Percentiles rank a stretch among this genome's conserved stretches.
These are phyloP conservation scores for Caenorhabditis latens DNA, from an alignment of 1,140 invertebrate species.

Conservation along the genomic window DNA sequence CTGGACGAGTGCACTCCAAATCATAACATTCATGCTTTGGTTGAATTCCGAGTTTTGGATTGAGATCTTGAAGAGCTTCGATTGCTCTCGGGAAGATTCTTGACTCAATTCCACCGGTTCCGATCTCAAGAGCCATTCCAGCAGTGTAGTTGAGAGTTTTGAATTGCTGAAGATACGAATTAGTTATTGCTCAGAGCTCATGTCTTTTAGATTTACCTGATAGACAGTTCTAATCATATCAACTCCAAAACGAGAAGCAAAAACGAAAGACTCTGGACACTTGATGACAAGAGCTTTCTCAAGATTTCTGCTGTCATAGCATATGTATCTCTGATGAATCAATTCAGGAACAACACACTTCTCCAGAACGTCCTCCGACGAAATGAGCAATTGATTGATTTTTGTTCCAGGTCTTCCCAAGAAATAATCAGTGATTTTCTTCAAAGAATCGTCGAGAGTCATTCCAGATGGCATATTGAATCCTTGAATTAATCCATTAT, in stretches of 20 bases:
- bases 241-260: neutral
- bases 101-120: neutral
- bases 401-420: neutral
- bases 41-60: conserved; percentile 9
- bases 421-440: conserved; percentile 7
- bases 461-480: neutral
- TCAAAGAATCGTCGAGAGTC: neutral
- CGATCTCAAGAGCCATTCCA: neutral
- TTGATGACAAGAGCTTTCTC: neutral
- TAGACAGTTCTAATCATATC: neutral
- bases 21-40: conserved; percentile 8
- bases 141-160: neutral
- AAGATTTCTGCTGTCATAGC: neutral
- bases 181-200: too few species aligned
- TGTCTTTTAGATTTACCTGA: neutral
- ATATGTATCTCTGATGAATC: neutral
- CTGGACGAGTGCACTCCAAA: neutral
- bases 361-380: neutral
- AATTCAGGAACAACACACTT: neutral
- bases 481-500: neutral
- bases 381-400: neutral
- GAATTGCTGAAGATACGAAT: neutral
- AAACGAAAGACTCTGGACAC: neutral
- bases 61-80: neutral
- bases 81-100: neutral